These are phyloP conservation scores for Caracal caracal DNA, from an alignment of 2,113 vertebrate species.

Conservation along the genomic window DNA sequence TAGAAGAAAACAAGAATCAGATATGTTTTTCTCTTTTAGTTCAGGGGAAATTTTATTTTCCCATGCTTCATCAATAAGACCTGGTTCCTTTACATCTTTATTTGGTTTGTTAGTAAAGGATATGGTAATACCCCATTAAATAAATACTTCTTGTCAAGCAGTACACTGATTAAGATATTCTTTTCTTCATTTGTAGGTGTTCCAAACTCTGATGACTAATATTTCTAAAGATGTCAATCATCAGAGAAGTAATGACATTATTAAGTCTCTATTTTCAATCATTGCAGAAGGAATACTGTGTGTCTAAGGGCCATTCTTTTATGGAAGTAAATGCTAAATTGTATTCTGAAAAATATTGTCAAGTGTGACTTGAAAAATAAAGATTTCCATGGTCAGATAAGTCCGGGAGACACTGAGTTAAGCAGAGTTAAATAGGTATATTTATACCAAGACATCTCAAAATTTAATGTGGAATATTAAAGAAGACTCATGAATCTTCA, in stretches of 20 bases:
- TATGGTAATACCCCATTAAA: neutral
- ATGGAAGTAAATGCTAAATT: neutral
- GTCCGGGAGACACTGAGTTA: neutral
- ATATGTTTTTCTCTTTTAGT: neutral
- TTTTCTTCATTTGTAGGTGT: neutral
- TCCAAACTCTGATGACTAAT: neutral
- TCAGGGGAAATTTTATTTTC: neutral
- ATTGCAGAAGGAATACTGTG: neutral
- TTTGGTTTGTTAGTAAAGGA: neutral
- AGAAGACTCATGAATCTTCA: neutral
- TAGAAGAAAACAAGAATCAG: neutral
- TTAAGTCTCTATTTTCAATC: neutral
- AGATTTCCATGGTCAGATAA: neutral
- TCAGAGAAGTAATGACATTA: neutral
- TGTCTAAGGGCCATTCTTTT: neutral
- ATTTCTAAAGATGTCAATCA: neutral
- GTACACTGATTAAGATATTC: neutral
- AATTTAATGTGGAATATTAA: neutral
- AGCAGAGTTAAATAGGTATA: neutral
- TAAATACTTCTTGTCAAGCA: neutral
- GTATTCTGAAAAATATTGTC: neutral
- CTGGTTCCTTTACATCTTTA: neutral
- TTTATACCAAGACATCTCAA: neutral
- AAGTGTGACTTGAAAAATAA: neutral
- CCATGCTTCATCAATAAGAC: neutral